Evolutionary conservation across 2,888 invertebrate species (phyloP).

Genomic region (Siphlonurus alternatus): DNA sequence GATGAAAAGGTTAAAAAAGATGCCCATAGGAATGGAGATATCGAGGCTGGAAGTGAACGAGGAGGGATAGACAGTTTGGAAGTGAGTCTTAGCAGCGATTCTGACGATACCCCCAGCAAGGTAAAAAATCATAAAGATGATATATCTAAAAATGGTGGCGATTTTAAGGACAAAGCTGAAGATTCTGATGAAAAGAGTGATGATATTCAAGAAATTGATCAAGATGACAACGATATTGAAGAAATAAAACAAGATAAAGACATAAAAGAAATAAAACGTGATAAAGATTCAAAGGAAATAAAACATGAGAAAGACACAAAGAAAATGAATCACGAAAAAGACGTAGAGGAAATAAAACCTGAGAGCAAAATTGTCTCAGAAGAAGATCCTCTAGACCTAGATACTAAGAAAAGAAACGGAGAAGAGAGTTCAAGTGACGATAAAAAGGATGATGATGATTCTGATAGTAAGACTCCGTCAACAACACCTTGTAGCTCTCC

Average conservation of each 20-base stretch:
- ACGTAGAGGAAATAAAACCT: slow-evolving; percentile 16
- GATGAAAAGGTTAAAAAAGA: slow-evolving; percentile 15
- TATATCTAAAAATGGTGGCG: slow-evolving; percentile 10
- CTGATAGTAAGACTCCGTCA: slow-evolving; percentile 3
- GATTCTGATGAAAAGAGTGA: slow-evolving; percentile 18
- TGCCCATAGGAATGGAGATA: slow-evolving; percentile 5
- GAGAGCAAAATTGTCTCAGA: slow-evolving; percentile 19
- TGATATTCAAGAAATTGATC: slow-evolving; percentile 16
- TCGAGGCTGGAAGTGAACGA: neutral
- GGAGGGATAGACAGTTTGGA: neutral
- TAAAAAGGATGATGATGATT: slow-evolving; percentile 19
- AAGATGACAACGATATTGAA: slow-evolving; percentile 10
- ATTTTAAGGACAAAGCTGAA: slow-evolving; percentile 13
- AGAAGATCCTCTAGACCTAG: slow-evolving; percentile 16
- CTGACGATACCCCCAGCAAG: neutral
- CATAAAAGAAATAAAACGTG: too few species aligned
- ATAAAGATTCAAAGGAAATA: slow-evolving; percentile 14
- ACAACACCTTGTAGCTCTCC: neutral
- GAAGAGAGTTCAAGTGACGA: slow-evolving; percentile 18
- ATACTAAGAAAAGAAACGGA: slow-evolving; percentile 20
- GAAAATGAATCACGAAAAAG: slow-evolving; percentile 15
- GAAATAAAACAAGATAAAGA: slow-evolving; percentile 12
- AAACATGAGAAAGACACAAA: slow-evolving; percentile 16
- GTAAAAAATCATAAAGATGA: neutral
- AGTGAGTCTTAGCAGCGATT: neutral